Conservation (phyloP, 2,888 invertebrate species). For the Erannis defoliaria region DNA sequence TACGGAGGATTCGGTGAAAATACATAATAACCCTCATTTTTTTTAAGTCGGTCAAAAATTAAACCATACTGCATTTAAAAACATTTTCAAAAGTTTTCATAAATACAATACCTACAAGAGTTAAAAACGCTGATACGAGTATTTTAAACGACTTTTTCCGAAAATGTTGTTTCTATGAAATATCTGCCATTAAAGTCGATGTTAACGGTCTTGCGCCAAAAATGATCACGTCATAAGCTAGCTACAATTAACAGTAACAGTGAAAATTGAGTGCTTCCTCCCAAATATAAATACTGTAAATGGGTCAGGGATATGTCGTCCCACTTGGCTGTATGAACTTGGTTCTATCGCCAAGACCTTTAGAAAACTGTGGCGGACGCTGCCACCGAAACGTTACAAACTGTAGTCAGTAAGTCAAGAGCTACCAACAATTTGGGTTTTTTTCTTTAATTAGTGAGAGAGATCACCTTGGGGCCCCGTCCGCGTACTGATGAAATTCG, state of each 20-base stretch:
- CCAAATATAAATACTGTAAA: constrained; percentile 55
- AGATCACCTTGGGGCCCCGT: too few relatives aligned
- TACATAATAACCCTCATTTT: too few relatives aligned
- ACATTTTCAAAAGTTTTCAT: too few relatives aligned
- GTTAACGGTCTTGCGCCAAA: constrained; percentile 28
- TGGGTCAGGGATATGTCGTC: constrained; percentile 68
- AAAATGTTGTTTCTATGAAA: constrained; percentile 16
- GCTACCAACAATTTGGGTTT: not conserved
- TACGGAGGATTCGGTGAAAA: too few relatives aligned
- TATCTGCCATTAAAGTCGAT: constrained; percentile 14
- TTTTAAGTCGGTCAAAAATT: too few relatives aligned
- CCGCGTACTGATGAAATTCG: too few relatives aligned
- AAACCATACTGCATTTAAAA: too few relatives aligned
- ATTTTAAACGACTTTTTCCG: not conserved
- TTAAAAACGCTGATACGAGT: not conserved
- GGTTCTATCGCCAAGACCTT: constrained; percentile 45
- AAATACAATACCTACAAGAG: not conserved
- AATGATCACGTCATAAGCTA: constrained; percentile 41
- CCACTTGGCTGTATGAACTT: constrained; percentile 62
- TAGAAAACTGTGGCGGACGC: constrained; percentile 29
- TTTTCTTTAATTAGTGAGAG: too few relatives aligned
- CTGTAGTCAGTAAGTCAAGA: constrained; percentile 10
- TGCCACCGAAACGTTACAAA: constrained; percentile 2
- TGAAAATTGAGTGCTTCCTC: constrained; percentile 49
- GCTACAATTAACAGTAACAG: constrained; percentile 44